Evolutionary conservation across 2,113 vertebrate genomes (phyloP), one percentile per base, ranked within the genome.

Genomic region (Daphoenositta chrysoptera): DNA sequence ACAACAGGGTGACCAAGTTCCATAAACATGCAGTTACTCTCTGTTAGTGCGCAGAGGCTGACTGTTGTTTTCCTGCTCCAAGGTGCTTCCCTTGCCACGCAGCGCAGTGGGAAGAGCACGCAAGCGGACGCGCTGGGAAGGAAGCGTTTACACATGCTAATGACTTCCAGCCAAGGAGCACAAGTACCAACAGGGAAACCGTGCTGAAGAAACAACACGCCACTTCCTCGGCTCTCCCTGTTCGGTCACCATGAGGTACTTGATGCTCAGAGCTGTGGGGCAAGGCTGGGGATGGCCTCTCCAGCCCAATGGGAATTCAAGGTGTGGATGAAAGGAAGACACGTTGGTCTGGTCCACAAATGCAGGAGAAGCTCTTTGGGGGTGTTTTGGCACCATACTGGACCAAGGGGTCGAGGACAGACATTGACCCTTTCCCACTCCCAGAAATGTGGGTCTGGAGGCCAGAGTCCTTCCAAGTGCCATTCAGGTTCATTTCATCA

Each of bases 61-160:
- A 15, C 86, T 73, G 75, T 90, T 96, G 88, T 95, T 95, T 97
- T 94, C 96, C 89, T 65, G 6, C 93, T 71, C 88, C 78, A 96
- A 94, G 95, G 91, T 94, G 95, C 87, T 96, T 97, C 89, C 94
- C 89, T 88, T 94, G 87, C 96, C 81, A 63, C n/a, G 60, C 91
- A 96, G 94, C 83, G 70, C 93, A 89, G 93, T 84, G 18, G 84
- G 95, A 88, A 87, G 94, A 86, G 89, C 95, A 95, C 92, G 93
- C 94, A 95, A 94, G 73, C 87, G 7, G 94, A 85, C 78, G 40
- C 31, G 88, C 48, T 3, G 82, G 89, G 89, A 95, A 94, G 94
- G 94, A 97, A 97, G 91, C 83, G 9, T 95, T 96, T 96, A 87
- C 89, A 94, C 95, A 93, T 91, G 94, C 77, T 92, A 86, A 95